A percentile compares a stretch with the other conserved stretches of the same genome.
phyloP scores from a whole-genome alignment of 92 coral and sea anemone genomes.

The Umimayanthus chanpuru region DNA sequence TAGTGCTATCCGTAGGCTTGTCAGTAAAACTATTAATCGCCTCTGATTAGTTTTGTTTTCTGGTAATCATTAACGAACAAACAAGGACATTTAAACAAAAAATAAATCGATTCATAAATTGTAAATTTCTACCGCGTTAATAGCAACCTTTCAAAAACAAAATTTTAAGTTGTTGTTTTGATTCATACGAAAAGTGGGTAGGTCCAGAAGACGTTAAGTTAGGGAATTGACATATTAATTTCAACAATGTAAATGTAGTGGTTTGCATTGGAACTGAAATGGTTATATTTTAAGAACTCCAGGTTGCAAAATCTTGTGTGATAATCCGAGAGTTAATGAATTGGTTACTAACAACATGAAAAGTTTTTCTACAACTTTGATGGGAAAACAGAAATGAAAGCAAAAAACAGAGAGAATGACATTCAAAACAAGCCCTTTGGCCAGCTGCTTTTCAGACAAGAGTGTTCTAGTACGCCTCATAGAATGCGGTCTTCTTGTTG shows the following conservation, averaged over 20 bases:
- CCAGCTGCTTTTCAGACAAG: background rate
- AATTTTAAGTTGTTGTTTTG: no score
- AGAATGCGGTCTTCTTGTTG: background rate
- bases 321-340: background rate
- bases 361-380: background rate
- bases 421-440: background rate
- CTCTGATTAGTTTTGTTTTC: background rate
- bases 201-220: background rate
- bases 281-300: background rate
- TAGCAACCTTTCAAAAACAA: background rate
- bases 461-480: background rate
- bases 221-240: background rate
- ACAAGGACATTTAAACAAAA: background rate
- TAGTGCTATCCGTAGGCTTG: no score
- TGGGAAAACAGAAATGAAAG: background rate
- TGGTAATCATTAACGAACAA: background rate
- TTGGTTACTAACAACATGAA: no score
- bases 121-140: background rate
- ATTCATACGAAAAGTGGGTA: background rate
- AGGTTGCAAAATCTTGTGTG: background rate
- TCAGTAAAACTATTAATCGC: background rate
- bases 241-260: no score
- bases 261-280: background rate
- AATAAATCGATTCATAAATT: no score
- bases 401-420: background rate